Conservation (phyloP, 2,888 invertebrate species). For the Dasypogon diadema region DNA sequence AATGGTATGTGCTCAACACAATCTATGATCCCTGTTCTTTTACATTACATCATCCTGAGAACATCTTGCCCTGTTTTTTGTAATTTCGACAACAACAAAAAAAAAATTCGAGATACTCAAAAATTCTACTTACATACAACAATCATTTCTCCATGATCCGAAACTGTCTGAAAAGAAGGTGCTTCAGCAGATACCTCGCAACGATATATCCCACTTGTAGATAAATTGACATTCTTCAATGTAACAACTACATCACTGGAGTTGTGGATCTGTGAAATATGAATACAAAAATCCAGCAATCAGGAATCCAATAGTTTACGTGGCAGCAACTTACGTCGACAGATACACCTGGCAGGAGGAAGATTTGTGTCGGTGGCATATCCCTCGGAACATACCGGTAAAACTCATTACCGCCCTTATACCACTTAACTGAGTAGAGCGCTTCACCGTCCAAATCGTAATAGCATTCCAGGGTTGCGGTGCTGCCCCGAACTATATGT, state of each 20-base stretch:
- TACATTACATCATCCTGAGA: no score
- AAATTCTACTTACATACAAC: conserved; percentile 75
- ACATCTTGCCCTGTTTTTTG: no score
- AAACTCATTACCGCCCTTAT: conserved; percentile 91
- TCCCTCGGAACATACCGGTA: conserved; percentile 88
- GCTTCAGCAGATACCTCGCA: conserved; percentile 81
- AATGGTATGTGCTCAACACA: no score
- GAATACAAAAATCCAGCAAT: conserved; percentile 18
- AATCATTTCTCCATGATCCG: conserved; percentile 76
- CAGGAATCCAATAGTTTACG: not conserved
- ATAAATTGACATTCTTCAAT: conserved; percentile 74
- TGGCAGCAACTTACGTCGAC: conserved; percentile 80
- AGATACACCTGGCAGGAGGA: conserved; percentile 82
- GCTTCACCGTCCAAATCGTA: conserved; percentile 86
- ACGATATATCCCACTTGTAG: conserved; percentile 75
- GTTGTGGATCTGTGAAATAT: conserved; percentile 73
- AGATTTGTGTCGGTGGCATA: conserved; percentile 82
- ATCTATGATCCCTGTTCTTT: no score
- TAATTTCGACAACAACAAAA: no score
- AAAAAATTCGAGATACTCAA: not conserved
- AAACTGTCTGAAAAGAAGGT: conserved; percentile 78
- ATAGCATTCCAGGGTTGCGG: conserved; percentile 82
- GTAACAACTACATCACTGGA: conserved; percentile 77
- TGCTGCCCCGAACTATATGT: conserved; percentile 82
- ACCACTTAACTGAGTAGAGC: conserved; percentile 92